phyloP scores from a whole-genome alignment of 2,888 invertebrate species.

The Nomada fabriciana region DNA sequence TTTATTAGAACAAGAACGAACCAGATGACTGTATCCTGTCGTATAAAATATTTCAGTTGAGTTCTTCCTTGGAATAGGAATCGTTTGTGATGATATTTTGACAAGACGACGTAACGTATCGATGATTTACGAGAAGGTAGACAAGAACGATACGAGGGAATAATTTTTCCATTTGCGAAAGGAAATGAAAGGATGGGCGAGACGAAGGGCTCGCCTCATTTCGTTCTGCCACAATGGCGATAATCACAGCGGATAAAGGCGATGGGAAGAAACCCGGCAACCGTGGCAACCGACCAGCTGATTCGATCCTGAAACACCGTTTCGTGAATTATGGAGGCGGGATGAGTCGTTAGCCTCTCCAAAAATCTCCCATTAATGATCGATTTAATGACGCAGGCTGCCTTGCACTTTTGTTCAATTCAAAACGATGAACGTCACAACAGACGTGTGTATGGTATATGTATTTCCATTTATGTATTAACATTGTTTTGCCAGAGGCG shows the following conservation, averaged over 20 bases:
- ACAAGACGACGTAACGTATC: background rate
- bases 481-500: background rate
- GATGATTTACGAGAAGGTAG: constrained; percentile 30
- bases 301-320: background rate
- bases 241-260: constrained; percentile 29
- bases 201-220: constrained; percentile 28
- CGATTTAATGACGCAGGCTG: background rate
- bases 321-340: constrained; percentile 14
- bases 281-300: constrained; percentile 16
- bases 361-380: background rate
- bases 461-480: background rate
- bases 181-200: background rate
- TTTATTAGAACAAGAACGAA: too few relatives aligned
- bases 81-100: background rate
- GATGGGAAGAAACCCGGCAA: background rate
- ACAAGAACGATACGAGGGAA: constrained; percentile 11
- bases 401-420: background rate
- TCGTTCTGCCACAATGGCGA: constrained; percentile 37
- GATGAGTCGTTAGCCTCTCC: background rate
- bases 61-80: background rate
- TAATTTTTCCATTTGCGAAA: constrained; percentile 39
- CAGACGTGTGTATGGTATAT: background rate
- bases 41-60: too few relatives aligned
- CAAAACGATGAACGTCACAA: background rate
- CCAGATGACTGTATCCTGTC: too few relatives aligned